Conservation (phyloP, 92 coral and sea anemone species). For the Scolanthus callimorphus region DNA sequence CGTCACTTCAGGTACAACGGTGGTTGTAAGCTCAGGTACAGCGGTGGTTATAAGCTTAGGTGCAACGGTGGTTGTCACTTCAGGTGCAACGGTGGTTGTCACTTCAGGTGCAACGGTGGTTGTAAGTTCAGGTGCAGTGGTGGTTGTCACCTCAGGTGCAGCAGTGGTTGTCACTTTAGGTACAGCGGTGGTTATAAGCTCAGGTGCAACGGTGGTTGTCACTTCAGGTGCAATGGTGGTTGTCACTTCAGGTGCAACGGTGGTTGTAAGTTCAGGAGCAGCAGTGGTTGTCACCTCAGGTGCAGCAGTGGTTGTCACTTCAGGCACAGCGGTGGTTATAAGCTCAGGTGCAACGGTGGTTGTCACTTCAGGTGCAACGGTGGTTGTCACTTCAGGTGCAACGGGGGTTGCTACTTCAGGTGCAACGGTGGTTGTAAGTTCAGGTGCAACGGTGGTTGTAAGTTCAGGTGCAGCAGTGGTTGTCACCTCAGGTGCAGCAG, state of each 20-base stretch:
- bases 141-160: not conserved
- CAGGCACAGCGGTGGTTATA: not conserved
- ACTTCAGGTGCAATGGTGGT: too few relatives aligned
- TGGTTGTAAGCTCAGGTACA: slow-evolving; percentile 3
- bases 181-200: not conserved
- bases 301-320: slow-evolving; percentile 8
- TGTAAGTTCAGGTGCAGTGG: slow-evolving; percentile 1
- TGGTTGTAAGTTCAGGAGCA: not conserved
- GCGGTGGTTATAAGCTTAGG: slow-evolving; percentile 4
- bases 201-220: not conserved
- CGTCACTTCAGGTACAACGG: not conserved
- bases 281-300: not conserved
- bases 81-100: slow-evolving; percentile 1
- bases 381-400: slow-evolving; percentile 7
- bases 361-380: slow-evolving; percentile 3
- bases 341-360: slow-evolving; percentile 5
- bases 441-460: slow-evolving; percentile 7
- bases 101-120: not conserved
- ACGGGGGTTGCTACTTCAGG: not conserved
- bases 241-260: slow-evolving; percentile 1
- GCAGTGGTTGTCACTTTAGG: slow-evolving; percentile 2
- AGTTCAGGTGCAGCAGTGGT: slow-evolving; percentile 8
- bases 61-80: not conserved
- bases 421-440: not conserved
- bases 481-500: slow-evolving; percentile 14